A percentile compares a stretch with the other conserved stretches of the same genome.
Conservation (phyloP, 2,113 vertebrate species). For the Tachycineta bicolor region DNA sequence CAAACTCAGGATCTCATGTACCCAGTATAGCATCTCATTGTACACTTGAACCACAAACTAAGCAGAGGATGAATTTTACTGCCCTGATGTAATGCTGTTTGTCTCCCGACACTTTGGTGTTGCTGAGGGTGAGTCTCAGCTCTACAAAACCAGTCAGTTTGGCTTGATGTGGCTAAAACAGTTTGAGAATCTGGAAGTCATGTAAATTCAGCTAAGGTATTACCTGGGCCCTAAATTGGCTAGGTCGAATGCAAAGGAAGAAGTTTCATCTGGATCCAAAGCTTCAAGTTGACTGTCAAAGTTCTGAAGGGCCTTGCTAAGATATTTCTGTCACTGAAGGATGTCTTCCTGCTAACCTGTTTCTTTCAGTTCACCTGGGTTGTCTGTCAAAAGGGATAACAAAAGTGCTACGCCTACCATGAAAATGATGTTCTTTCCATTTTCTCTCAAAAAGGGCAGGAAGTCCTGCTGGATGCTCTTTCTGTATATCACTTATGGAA, state of each 20-base stretch:
- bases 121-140: not conserved
- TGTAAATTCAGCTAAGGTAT: not conserved
- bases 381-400: not conserved
- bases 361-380: not conserved
- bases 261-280: not conserved
- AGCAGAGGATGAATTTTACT: not conserved
- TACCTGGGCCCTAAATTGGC: not conserved
- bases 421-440: not conserved
- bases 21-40: not conserved
- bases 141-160: not conserved
- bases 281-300: not conserved
- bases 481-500: not conserved
- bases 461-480: not conserved
- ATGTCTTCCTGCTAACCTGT: not conserved
- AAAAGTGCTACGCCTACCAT: not conserved
- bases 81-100: not conserved
- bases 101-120: not conserved
- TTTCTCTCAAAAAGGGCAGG: not conserved
- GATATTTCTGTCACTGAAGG: not conserved
- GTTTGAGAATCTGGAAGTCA: not conserved
- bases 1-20: not conserved
- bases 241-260: not conserved
- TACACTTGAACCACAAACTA: not conserved
- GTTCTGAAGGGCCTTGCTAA: not conserved
- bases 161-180: not conserved